Conservation (phyloP, 1,140 invertebrate genomes). For the Kradibia gibbosae region DNA sequence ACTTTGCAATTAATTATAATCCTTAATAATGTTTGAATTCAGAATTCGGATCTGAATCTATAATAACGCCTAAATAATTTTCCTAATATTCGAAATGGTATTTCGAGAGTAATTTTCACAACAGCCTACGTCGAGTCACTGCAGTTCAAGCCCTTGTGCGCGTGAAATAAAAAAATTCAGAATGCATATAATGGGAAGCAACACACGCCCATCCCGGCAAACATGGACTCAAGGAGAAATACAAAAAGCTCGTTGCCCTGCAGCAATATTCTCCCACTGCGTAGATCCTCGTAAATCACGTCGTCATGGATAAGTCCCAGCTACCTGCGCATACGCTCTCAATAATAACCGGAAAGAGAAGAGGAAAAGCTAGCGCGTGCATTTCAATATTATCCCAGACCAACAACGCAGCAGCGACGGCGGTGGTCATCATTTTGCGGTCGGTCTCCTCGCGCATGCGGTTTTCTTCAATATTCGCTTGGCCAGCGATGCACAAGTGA, state of each 20-base stretch:
- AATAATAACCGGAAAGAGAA: slow-evolving; percentile 39
- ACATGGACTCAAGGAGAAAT: not conserved
- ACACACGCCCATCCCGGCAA: not conserved
- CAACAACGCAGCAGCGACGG: not conserved
- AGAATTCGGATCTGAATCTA: too few relatives aligned
- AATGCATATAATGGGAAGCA: too few relatives aligned
- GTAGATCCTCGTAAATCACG: not conserved
- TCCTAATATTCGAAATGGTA: too few relatives aligned
- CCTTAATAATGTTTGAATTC: too few relatives aligned
- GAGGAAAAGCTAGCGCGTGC: not conserved
- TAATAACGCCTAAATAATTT: too few relatives aligned
- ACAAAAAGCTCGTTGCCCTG: not conserved
- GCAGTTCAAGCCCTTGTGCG: too few relatives aligned
- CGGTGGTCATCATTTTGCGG: slow-evolving; percentile 40
- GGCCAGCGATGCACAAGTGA: not conserved
- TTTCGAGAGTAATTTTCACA: too few relatives aligned
- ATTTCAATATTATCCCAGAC: slow-evolving; percentile 33
- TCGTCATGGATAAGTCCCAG: not conserved
- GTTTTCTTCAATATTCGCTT: slow-evolving; percentile 46
- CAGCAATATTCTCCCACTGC: not conserved
- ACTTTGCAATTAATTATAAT: too few relatives aligned
- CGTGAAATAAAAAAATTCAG: too few relatives aligned
- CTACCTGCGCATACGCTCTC: not conserved
- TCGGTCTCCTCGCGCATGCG: slow-evolving; percentile 11
- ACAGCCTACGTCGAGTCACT: too few relatives aligned